phyloP scores from a whole-genome alignment of 2,113 vertebrate genomes.

The Polyodon spathula region DNA sequence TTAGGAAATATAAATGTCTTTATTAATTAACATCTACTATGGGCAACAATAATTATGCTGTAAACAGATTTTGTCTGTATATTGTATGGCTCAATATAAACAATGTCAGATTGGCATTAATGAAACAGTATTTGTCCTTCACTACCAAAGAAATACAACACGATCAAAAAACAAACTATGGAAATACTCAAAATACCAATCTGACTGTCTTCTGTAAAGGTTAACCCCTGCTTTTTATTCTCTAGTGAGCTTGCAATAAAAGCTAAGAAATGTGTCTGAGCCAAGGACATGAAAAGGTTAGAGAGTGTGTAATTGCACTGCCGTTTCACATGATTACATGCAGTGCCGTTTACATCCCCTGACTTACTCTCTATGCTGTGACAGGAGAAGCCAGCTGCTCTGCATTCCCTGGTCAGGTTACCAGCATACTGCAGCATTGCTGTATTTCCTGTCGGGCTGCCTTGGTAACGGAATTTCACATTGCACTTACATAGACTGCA shows the following conservation, averaged over 20 bases:
- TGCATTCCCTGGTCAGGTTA: not conserved
- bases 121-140: too few species aligned
- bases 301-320: constrained; percentile 1
- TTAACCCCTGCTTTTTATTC: not conserved
- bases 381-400: not conserved
- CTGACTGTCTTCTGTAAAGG: not conserved
- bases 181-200: too few species aligned
- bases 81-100: too few species aligned
- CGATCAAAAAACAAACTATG: too few species aligned
- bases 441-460: not conserved
- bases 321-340: not conserved
- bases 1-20: too few species aligned
- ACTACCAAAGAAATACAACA: too few species aligned
- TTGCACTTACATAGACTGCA: too few species aligned
- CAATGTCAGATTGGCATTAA: too few species aligned
- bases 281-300: not conserved
- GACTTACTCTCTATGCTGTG: not conserved
- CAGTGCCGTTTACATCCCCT: not conserved
- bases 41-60: too few species aligned
- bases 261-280: not conserved
- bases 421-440: not conserved
- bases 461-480: too few species aligned
- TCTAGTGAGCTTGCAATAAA: not conserved
- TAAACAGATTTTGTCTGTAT: too few species aligned
- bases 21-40: too few species aligned